Percentiles rank a stretch among this genome's conserved stretches.
phyloP scores from a whole-genome alignment of 2,888 invertebrate genomes.

The Pilophorus perplexus region DNA sequence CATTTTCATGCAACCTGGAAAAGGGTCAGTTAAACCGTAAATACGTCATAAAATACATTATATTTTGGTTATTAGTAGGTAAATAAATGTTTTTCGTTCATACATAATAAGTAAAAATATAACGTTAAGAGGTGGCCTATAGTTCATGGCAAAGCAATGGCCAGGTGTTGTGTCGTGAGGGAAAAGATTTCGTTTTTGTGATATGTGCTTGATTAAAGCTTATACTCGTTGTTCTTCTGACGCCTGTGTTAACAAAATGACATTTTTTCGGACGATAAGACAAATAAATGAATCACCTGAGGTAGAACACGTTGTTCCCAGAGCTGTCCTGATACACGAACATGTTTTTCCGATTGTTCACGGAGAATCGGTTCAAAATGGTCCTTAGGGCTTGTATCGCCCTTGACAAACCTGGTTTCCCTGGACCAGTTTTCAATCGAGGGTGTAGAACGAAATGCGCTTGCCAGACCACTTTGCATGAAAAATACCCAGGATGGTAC shows the following conservation, averaged over 20 bases:
- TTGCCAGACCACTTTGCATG: slow-evolving; percentile 72
- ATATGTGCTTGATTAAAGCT: too few species aligned
- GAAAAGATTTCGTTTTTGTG: too few species aligned
- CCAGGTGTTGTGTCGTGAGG: too few species aligned
- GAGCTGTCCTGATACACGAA: slow-evolving; percentile 68
- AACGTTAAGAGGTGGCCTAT: too few species aligned
- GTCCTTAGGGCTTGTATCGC: slow-evolving; percentile 65
- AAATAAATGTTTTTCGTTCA: too few species aligned
- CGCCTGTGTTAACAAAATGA: too few species aligned
- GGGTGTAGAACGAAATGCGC: slow-evolving; percentile 68
- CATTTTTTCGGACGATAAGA: too few species aligned
- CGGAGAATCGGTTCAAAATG: slow-evolving; percentile 67
- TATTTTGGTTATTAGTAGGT: background rate
- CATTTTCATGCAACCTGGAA: slow-evolving; percentile 55
- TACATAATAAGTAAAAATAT: too few species aligned
- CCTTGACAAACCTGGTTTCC: slow-evolving; percentile 60
- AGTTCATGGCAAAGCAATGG: too few species aligned
- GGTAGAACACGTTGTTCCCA: slow-evolving; percentile 63
- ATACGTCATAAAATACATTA: slow-evolving; percentile 3
- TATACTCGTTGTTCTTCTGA: too few species aligned
- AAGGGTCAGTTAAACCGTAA: background rate
- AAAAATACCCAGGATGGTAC: slow-evolving; percentile 64
- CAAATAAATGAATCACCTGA: slow-evolving; percentile 53
- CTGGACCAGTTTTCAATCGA: slow-evolving; percentile 64
- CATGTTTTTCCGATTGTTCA: slow-evolving; percentile 71